A percentile compares a stretch with the other conserved stretches of the same genome.
These are phyloP conservation scores for Adoxophyes honmai DNA, from an alignment of 1,140 invertebrate genomes.

Conservation along the genomic window DNA sequence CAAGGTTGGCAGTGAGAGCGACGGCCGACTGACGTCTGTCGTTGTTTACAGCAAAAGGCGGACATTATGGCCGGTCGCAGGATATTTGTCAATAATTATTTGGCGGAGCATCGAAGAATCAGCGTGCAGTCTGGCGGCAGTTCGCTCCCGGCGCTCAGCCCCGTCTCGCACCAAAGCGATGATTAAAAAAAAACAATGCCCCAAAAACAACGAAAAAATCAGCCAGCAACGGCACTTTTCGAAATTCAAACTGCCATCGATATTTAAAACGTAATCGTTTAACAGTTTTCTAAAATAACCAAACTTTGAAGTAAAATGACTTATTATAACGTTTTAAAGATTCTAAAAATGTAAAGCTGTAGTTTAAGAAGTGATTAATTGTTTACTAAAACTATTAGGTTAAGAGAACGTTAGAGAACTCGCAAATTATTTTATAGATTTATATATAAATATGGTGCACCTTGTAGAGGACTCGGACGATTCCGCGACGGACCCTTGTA, in stretches of 20 bases:
- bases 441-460: constrained; percentile 65
- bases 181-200: constrained; percentile 44
- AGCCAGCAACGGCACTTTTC: constrained; percentile 25
- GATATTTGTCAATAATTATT: constrained; percentile 79
- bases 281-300: constrained; percentile 15
- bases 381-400: constrained; percentile 46
- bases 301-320: constrained; percentile 11
- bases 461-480: constrained; percentile 32
- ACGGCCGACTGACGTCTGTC: constrained; percentile 58
- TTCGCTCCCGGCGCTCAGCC: constrained; percentile 72
- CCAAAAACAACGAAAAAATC: constrained; percentile 28
- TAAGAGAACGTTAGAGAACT: constrained; percentile 51
- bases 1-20: constrained; percentile 28
- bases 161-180: constrained; percentile 73
- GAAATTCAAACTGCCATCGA: constrained; percentile 26
- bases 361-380: constrained; percentile 34
- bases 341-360: constrained; percentile 37
- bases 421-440: constrained; percentile 58
- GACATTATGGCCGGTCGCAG: constrained; percentile 77
- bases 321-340: constrained; percentile 26
- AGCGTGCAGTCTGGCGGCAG: constrained; percentile 75
- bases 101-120: constrained; percentile 77
- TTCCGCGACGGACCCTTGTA: constrained; percentile 2
- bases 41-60: constrained; percentile 77
- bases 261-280: constrained; percentile 12